A percentile compares a stretch with the other conserved stretches of the same genome.
These are phyloP conservation scores for Leptinotarsa peninsularis DNA, from an alignment of 2,888 invertebrate species.

Conservation along the genomic window DNA sequence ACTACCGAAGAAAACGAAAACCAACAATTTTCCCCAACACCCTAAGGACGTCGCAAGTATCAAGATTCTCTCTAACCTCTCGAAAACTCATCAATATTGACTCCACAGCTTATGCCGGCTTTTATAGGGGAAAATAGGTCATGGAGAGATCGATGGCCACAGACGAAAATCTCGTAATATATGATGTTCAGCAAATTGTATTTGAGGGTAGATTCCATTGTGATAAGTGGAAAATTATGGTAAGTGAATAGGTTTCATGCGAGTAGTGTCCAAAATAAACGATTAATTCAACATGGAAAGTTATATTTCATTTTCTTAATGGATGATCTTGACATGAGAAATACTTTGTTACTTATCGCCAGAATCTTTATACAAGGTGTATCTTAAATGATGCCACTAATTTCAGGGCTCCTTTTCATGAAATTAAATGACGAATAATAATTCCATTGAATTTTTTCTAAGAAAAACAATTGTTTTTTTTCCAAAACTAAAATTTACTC, in stretches of 20 bases:
- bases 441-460: too few species aligned
- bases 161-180: neutral
- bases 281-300: neutral
- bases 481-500: too few species aligned
- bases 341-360: too few species aligned
- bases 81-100: conserved; percentile 5
- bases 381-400: too few species aligned
- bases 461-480: too few species aligned
- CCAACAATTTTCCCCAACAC: neutral
- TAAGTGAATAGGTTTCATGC: neutral
- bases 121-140: neutral
- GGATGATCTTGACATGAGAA: neutral
- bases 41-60: neutral
- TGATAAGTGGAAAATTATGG: conserved; percentile 10
- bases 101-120: neutral
- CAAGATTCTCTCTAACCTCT: neutral
- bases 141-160: neutral
- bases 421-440: too few species aligned
- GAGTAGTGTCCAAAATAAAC: neutral
- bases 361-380: too few species aligned
- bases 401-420: too few species aligned
- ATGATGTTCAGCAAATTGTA: neutral
- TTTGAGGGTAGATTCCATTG: neutral
- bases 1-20: neutral
- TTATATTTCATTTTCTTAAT: neutral